Conservation (phyloP, 2,888 invertebrate species). For the Drosophila paramelanica region DNA sequence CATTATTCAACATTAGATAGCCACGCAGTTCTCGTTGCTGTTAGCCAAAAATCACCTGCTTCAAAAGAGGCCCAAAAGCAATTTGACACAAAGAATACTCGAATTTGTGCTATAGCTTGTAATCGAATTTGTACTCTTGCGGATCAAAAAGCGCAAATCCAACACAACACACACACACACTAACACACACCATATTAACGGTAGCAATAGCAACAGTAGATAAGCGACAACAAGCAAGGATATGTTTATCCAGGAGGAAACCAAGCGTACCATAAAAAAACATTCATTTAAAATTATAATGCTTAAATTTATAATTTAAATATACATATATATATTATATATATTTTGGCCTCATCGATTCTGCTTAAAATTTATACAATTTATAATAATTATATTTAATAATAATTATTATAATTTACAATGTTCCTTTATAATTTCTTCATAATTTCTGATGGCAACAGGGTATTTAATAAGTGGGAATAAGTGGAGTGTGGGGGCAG, state of each 20-base stretch:
- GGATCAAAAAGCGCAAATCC: slow-evolving; percentile 3
- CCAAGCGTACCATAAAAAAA: not conserved
- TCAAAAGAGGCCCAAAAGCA: not conserved
- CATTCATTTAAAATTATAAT: not conserved
- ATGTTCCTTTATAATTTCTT: not conserved
- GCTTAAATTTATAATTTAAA: no score
- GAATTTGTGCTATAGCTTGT: not conserved
- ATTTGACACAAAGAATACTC: not conserved
- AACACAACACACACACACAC: not conserved
- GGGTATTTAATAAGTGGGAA: not conserved
- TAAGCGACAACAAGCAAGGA: slow-evolving; percentile 1
- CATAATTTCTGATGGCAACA: not conserved
- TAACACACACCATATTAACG: not conserved
- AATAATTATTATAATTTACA: no score
- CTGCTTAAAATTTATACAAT: no score
- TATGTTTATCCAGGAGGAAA: not conserved
- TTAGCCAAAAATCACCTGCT: not conserved
- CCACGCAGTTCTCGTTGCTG: not conserved
- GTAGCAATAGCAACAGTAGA: slow-evolving; percentile 16
- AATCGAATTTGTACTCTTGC: no score
- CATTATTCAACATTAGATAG: not conserved
- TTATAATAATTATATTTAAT: no score
- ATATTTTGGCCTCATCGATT: no score
- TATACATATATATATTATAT: no score
- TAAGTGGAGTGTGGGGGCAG: no score